phyloP scores from a whole-genome alignment of 2,888 invertebrate genomes.

The Phortica okadai region DNA sequence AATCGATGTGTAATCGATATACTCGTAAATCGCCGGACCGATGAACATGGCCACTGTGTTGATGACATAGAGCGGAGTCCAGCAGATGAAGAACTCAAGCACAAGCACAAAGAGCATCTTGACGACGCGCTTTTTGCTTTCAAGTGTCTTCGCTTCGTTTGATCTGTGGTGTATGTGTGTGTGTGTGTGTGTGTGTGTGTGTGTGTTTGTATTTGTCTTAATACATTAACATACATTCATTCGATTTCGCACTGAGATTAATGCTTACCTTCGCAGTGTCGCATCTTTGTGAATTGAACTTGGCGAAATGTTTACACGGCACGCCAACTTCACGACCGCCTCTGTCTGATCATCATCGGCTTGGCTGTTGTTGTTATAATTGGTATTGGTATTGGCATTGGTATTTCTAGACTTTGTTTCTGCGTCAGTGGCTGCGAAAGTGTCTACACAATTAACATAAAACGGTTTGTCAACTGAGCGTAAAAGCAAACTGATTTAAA shows the following conservation, averaged over 20 bases:
- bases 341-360: too few relatives aligned
- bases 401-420: too few relatives aligned
- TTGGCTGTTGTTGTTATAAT: too few relatives aligned
- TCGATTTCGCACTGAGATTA: neutral
- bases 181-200: neutral
- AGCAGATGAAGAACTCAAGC: slow-evolving; percentile 92
- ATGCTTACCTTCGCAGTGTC: slow-evolving; percentile 56
- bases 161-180: slow-evolving; percentile 43
- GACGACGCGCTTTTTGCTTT: slow-evolving; percentile 79
- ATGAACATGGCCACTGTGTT: slow-evolving; percentile 86
- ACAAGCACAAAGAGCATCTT: slow-evolving; percentile 94
- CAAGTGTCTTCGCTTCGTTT: slow-evolving; percentile 62
- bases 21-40: slow-evolving; percentile 82
- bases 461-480: too few relatives aligned
- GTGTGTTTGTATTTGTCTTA: neutral
- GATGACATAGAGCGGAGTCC: slow-evolving; percentile 90
- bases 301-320: slow-evolving; percentile 49
- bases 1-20: slow-evolving; percentile 84
- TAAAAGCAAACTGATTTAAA: too few relatives aligned
- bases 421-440: too few relatives aligned
- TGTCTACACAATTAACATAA: too few relatives aligned
- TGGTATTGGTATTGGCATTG: too few relatives aligned
- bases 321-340: too few relatives aligned
- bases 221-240: too few relatives aligned
- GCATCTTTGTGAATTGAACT: slow-evolving; percentile 59